Percentiles rank a stretch among this genome's conserved stretches.
Evolutionary conservation across 2,113 vertebrate species (phyloP).

Genomic region (Ranitomeya variabilis): DNA sequence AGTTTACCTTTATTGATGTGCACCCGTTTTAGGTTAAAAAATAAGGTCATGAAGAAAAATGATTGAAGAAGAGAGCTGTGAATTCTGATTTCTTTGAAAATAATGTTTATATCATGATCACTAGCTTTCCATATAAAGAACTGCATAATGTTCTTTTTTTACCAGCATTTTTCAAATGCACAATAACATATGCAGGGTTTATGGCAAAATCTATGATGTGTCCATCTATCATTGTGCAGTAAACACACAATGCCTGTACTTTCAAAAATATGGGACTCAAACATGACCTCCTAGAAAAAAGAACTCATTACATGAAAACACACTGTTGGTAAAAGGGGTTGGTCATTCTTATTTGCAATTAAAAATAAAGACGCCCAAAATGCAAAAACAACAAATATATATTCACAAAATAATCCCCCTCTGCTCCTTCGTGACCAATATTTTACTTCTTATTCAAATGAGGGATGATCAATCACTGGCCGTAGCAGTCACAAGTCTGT

Average conservation of each 20-base stretch:
- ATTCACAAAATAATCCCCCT: no score
- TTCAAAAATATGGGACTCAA: background rate
- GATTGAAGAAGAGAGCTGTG: background rate
- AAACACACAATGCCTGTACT: background rate
- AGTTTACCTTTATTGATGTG: slow-evolving; percentile 21
- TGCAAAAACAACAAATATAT: no score
- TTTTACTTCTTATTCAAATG: no score
- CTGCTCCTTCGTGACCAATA: no score
- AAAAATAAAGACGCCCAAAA: no score
- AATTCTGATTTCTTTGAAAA: background rate
- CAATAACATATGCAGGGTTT: background rate
- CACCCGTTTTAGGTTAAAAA: background rate
- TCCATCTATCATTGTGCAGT: background rate
- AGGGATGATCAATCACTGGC: no score
- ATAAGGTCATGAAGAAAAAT: slow-evolving; percentile 34
- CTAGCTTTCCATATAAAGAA: background rate
- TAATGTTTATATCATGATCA: background rate
- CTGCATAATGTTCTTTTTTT: background rate
- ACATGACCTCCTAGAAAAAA: no score
- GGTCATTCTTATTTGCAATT: no score
- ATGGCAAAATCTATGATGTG: background rate
- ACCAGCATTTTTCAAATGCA: background rate
- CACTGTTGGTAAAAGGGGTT: no score
- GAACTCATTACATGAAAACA: no score
- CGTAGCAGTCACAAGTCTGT: no score